Base-by-base conservation (phyloP, 2,888 invertebrate species). In the Platynereis dumerilii region DNA sequence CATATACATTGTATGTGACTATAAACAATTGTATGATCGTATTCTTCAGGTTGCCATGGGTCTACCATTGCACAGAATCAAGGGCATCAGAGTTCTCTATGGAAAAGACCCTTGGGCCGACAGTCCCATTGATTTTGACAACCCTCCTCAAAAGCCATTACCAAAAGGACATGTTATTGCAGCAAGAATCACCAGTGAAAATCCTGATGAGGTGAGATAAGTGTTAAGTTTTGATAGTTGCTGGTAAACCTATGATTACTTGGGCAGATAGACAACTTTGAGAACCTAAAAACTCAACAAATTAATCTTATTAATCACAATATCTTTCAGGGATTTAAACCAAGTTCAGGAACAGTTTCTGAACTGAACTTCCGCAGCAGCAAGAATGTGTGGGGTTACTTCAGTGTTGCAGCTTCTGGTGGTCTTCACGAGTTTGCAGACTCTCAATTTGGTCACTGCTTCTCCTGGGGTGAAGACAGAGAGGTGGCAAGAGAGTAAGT, bases 371-470 rank as follows among this genome's bases (percentile, higher is more conserved):
- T 99, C 88, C 89, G 98, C 0, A 97, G 97, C 0, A 96, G 95
- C 63, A 97, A 98, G 87, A 97, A 99, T 84, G 98, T 98, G 2
- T 99, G 99, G 99, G 99, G 98, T 0, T 99, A 99, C 86, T 99
- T 99, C 87, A 97, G 96, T 76, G 98, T 99, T 65, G 94, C 94
- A 0, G 97, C 97, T 0, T 94, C 96, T 0, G 98, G 99, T 0
- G 98, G 98, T 0, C 88, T 99, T 15, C 99, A 99, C 85, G 99
- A 99, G 86, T 99, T 96, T 84, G 99, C 99, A 0, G 99, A 99
- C 85, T 98, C 98, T 0, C 99, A 99, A 86, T 99, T 99, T 83
- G 99, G 99, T 0, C 99, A 99, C 85, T 96, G 98, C 84, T 99
- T 99, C 87, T 96, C 97, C 0, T 97, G 97, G 95, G 99, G 99